A percentile compares a stretch with the other conserved stretches of the same genome.
These are phyloP conservation scores for Rhinogobius similis DNA, from an alignment of 2,113 vertebrate genomes.

Conservation along the genomic window DNA sequence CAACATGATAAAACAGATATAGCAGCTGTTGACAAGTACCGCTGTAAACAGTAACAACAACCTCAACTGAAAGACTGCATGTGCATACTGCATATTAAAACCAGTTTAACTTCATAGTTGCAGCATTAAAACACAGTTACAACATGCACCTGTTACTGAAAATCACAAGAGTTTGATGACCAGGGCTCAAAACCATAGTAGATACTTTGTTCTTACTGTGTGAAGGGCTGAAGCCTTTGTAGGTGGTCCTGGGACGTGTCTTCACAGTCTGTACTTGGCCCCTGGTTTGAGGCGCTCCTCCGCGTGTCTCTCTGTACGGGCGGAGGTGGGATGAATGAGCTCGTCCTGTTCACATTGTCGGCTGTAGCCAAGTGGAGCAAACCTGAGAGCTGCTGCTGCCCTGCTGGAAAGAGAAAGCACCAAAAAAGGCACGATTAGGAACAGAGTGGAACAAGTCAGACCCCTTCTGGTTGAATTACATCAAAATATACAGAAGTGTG, in stretches of 20 bases:
- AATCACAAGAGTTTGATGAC: background rate
- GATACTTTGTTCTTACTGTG: conserved; percentile 77
- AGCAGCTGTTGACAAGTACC: background rate
- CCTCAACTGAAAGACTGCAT: background rate
- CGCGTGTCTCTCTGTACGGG: conserved; percentile 82
- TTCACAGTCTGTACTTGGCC: conserved; percentile 80
- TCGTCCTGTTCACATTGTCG: conserved; percentile 80
- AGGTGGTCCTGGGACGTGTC: conserved; percentile 82
- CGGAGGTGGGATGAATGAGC: conserved; percentile 85
- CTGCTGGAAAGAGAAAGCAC: conserved; percentile 14
- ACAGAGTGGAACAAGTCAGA: conserved; percentile 13
- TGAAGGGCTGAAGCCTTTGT: conserved; percentile 81
- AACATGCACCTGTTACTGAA: background rate
- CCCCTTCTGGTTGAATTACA: conserved; percentile 8
- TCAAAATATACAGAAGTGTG: background rate
- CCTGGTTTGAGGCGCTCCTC: conserved; percentile 79
- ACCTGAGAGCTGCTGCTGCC: conserved; percentile 67
- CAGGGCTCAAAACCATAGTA: background rate
- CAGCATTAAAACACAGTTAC: conserved; percentile 2
- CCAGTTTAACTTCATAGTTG: conserved; percentile 15
- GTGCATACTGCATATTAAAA: background rate
- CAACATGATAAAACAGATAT: background rate
- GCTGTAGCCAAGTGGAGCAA: conserved; percentile 87
- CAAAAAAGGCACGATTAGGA: conserved; percentile 2
- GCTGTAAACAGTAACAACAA: background rate